Conservation (phyloP, 1,140 invertebrate genomes). For the Temnothorax longispinosus region DNA sequence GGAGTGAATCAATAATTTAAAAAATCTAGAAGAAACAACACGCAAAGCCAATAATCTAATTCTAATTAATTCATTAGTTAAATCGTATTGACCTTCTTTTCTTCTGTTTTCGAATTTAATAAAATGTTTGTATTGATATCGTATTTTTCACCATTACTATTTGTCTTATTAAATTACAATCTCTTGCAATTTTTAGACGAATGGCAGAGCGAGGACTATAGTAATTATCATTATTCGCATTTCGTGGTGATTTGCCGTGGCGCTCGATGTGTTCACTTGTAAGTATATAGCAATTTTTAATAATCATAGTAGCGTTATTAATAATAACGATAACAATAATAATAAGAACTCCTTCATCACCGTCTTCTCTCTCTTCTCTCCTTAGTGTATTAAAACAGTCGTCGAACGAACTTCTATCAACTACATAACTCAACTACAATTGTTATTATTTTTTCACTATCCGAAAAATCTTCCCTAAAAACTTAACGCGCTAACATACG, state of each 20-base stretch:
- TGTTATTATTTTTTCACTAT: constrained; percentile 77
- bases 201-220: constrained; percentile 79
- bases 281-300: constrained; percentile 74
- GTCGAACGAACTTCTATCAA: constrained; percentile 82
- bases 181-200: constrained; percentile 64
- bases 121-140: background rate
- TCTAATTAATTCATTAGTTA: background rate
- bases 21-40: background rate
- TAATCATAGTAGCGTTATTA: constrained; percentile 50
- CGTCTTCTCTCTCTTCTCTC: constrained; percentile 64
- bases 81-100: background rate
- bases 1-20: background rate
- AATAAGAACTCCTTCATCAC: constrained; percentile 63
- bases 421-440: constrained; percentile 83
- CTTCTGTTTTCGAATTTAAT: background rate
- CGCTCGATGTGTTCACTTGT: constrained; percentile 70
- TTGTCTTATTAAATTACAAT: constrained; percentile 41
- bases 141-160: background rate
- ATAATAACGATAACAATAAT: constrained; percentile 64
- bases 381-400: constrained; percentile 83
- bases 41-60: background rate
- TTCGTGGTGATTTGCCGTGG: constrained; percentile 17
- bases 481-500: constrained; percentile 81
- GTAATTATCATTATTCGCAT: constrained; percentile 59
- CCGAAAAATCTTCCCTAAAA: constrained; percentile 80